Evolutionary conservation across 2,888 invertebrate genomes (phyloP), one percentile per base, ranked within the genome.

Genomic region (Gastrophysa polygoni): DNA sequence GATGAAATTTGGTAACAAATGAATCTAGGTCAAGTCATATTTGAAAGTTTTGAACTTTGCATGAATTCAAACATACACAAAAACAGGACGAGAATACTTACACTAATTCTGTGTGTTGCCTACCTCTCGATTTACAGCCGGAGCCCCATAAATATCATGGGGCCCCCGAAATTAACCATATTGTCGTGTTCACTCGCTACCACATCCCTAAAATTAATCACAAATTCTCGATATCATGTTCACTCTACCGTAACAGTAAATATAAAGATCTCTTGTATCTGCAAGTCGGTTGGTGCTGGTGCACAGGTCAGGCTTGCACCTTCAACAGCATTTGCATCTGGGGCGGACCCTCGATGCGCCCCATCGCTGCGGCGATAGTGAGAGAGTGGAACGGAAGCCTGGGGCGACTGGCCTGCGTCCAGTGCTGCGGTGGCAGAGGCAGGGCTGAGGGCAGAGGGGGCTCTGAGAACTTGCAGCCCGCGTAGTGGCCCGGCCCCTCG

Each of bases 391-490:
- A 72, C 59, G 68, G 82, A 81, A 70, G 81, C 82, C 71, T 85
- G 85, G 73, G 88, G 87, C 89, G 90, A 49, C 86, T 57, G n/a
- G 88, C 82, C 80, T 84, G 84, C 77, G 88, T 87, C 88, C 92
- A 92, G 78, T 89, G 88, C 71, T 85, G 85, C 58, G 92, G 91
- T 70, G 91, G 89, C 78, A 85, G 86, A 32, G 91, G 90, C 70
- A 90, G 82, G 74, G 88, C 87, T 62, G 88, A 87, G 74, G 91
- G 91, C 64, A 89, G 86, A 46, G 91, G 90, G 57, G 92, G 87
- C 72, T 89, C 89, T 62, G 86, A 86, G 79, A 88, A 89, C 74
- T 88, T 89, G 64, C 89, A 88, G 72, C 89, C 91, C 71, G 91
- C 91, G 14, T 86, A 81, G 71, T 81, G 83, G 73, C 85, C 84